Conservation (phyloP, 1,140 invertebrate species). For the Scaptomyza montana region DNA sequence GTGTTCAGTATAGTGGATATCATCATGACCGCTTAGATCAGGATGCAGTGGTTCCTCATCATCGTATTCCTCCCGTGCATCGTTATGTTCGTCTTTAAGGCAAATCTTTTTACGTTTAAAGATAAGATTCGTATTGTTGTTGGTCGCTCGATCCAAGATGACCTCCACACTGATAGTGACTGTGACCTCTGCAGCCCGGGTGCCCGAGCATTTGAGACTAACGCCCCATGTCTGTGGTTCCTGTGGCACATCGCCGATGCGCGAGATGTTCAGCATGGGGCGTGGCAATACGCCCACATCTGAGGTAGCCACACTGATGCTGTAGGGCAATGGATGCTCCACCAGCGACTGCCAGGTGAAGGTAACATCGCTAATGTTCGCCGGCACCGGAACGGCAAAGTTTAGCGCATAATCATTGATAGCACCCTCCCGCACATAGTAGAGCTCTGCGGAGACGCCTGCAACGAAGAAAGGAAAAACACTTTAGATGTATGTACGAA, state of each 20-base stretch:
- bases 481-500: conserved; percentile 30
- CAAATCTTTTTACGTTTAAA: conserved; percentile 95
- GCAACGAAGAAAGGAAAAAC: conserved; percentile 58
- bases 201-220: conserved; percentile 91
- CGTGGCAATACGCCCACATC: conserved; percentile 90
- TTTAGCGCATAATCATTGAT: conserved; percentile 93
- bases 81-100: conserved; percentile 68
- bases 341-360: conserved; percentile 94
- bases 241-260: conserved; percentile 90
- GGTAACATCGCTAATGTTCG: conserved; percentile 91
- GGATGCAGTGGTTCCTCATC: conserved; percentile 67
- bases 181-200: conserved; percentile 91
- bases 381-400: conserved; percentile 92
- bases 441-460: conserved; percentile 94
- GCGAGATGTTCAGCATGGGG: conserved; percentile 92
- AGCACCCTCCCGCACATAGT: conserved; percentile 94
- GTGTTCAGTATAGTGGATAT: conserved; percentile 65
- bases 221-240: conserved; percentile 92
- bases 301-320: conserved; percentile 90
- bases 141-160: conserved; percentile 87
- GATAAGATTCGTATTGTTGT: conserved; percentile 90
- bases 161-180: conserved; percentile 94
- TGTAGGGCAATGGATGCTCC: conserved; percentile 90
- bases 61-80: conserved; percentile 72
- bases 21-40: conserved; percentile 54